Conservation (phyloP, 2,113 vertebrate species). For the Pachyramphus minor region DNA sequence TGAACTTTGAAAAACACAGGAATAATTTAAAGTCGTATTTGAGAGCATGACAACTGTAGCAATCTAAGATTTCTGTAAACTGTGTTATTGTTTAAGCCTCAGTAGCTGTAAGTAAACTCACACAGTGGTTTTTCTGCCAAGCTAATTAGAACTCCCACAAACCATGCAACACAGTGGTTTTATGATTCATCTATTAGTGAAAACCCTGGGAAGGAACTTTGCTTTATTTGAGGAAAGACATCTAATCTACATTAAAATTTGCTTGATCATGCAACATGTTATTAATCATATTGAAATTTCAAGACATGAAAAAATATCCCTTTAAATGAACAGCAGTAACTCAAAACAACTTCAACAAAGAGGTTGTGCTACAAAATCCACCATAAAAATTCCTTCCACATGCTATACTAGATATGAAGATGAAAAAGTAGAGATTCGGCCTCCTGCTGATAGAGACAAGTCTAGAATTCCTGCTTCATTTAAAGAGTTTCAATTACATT, state of each 20-base stretch:
- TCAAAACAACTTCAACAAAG: neutral
- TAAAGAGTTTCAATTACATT: neutral
- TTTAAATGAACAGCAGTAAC: neutral
- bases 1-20: neutral
- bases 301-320: neutral
- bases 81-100: neutral
- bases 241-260: neutral
- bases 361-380: neutral
- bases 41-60: neutral
- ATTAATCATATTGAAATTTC: neutral
- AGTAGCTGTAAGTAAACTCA: neutral
- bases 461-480: neutral
- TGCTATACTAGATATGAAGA: neutral
- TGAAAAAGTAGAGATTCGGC: neutral
- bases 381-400: neutral
- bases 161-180: neutral
- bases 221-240: neutral
- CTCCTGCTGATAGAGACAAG: neutral
- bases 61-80: neutral
- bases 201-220: neutral
- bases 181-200: neutral
- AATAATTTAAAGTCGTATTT: neutral
- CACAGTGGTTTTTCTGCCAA: neutral
- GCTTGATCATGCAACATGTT: neutral
- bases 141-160: neutral